Evolutionary conservation across 53 echinoderm and acorn worm species (phyloP), one percentile per base, ranked within the genome.

Genomic region (Temnopleurus reevesii): DNA sequence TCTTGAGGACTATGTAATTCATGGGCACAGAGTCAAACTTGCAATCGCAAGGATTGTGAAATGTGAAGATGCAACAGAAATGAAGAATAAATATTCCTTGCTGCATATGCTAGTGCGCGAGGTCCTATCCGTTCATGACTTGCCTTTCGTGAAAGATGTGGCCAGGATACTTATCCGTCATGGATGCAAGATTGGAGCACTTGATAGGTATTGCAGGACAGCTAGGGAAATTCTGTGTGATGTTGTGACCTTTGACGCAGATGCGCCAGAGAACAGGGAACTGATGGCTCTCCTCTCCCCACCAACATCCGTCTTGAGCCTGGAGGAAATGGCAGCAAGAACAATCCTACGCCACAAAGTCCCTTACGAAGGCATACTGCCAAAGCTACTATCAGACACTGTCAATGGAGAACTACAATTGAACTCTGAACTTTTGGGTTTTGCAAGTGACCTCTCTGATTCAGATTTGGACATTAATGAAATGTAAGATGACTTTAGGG

Each of bases 311-410:
- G 64, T 64, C 34, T 64, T 64, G 64, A 64, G 64, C 3, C 34
- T 64, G 64, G 64, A 64, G 15, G 64, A 64, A 33, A 64, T 64
- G 34, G 64, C 64, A 64, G 64, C 64, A 33, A 64, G 64, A 33
- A 64, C 33, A 64, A 64, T 64, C 33, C 34, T 64, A 4, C 64
- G 64, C 15, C 64, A 60, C 60, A 60, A 60, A 30, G 30, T 60
- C 4, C 60, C 60, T 1, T 34, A 64, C 17, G 64, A 64, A 23
- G 64, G 34, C 15, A 31, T 31, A 33, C 31, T 64, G 17, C 64
- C 64, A 13, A 64, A 1, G 15, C 64, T 33, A 17, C 64, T 64
- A 17, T 64, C 64, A 12, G 64, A 17, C 7, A 33, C 34, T 15
- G 64, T 64, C 18, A 33, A 5, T 17, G 64, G 64, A 64, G 64